Evolutionary conservation across 1,140 invertebrate genomes (phyloP).

Genomic region (Charaxes varanes): DNA sequence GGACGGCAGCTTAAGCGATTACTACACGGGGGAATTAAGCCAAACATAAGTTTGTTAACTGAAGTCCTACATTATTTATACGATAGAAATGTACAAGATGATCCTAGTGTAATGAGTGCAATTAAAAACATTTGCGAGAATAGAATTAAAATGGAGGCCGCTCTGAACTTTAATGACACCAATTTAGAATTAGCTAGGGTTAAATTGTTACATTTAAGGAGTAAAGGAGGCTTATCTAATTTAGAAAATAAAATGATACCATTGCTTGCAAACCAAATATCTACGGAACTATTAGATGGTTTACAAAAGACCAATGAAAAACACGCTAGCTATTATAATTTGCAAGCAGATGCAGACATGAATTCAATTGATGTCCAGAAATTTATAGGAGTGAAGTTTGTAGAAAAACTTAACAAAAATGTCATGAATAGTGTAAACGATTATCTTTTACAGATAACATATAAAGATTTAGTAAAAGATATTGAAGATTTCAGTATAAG

Average conservation of each 20-base stretch:
- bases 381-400: constrained; percentile 50
- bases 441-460: constrained; percentile 44
- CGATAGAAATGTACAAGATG: constrained; percentile 32
- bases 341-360: constrained; percentile 36
- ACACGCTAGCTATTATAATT: constrained; percentile 35
- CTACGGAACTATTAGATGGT: constrained; percentile 48
- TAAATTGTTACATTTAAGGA: constrained; percentile 48
- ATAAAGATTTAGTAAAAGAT: constrained; percentile 56
- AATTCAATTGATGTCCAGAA: constrained; percentile 53
- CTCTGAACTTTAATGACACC: constrained; percentile 25
- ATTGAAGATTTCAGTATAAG: constrained; percentile 41
- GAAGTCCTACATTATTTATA: constrained; percentile 47
- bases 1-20: constrained; percentile 37
- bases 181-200: constrained; percentile 33
- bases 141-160: constrained; percentile 20
- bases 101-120: constrained; percentile 35
- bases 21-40: constrained; percentile 35
- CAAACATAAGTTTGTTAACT: constrained; percentile 26
- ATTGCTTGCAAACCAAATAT: constrained; percentile 47
- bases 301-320: constrained; percentile 36
- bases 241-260: constrained; percentile 45
- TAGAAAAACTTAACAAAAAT: constrained; percentile 52
- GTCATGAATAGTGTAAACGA: constrained; percentile 41
- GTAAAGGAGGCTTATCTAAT: constrained; percentile 35
- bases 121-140: constrained; percentile 36